Percentiles rank a stretch among this genome's conserved stretches.
phyloP scores from a whole-genome alignment of 2,797 vertebrate species.

The Schizopygopsis malacanthus region DNA sequence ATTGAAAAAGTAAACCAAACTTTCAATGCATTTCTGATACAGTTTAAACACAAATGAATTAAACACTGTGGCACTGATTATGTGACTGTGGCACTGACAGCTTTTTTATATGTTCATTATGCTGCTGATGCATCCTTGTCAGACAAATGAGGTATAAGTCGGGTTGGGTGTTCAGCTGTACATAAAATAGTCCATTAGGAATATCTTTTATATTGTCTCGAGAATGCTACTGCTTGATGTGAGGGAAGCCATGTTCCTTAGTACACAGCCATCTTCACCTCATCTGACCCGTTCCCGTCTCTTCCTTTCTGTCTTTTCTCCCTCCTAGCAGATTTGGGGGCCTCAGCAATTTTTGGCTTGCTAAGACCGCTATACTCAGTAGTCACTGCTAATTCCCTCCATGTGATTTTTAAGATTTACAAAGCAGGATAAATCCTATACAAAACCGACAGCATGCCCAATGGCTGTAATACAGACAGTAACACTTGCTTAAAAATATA shows the following conservation, averaged over 20 bases:
- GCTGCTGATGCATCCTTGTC: neutral
- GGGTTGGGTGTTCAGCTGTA: neutral
- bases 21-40: neutral
- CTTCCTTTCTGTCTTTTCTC: conserved; percentile 32
- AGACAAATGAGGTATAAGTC: neutral
- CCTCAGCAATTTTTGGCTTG: conserved; percentile 68
- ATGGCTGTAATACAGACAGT: neutral
- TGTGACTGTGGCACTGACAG: neutral
- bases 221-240: conserved; percentile 13
- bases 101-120: neutral
- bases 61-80: neutral
- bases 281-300: conserved; percentile 58
- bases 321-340: conserved; percentile 65
- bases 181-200: conserved; percentile 8
- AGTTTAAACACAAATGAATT: neutral
- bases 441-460: neutral
- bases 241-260: neutral
- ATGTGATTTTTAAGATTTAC: conserved; percentile 1
- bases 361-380: conserved; percentile 59
- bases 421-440: conserved; percentile 1
- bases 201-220: conserved; percentile 7
- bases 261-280: conserved; percentile 57
- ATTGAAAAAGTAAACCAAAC: neutral
- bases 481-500: neutral
- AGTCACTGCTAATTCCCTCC: conserved; percentile 21